These are phyloP conservation scores for Pterocles orientalis DNA, from an alignment of 2,113 vertebrate species.

Conservation along the genomic window DNA sequence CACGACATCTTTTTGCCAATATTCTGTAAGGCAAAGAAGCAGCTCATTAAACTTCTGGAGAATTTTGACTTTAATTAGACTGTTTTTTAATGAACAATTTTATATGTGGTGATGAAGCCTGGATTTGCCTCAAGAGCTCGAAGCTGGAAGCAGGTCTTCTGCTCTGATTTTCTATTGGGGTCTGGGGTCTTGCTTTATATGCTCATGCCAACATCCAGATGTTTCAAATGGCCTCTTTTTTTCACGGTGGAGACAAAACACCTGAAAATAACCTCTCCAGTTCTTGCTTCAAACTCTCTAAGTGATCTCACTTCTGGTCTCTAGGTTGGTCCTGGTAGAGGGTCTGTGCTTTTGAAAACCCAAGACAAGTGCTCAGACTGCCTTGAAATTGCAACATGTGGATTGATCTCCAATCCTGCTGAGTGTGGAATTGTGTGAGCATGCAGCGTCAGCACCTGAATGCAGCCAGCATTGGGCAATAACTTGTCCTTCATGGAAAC, in stretches of 20 bases:
- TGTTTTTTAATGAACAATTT: not conserved
- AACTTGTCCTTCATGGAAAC: not conserved
- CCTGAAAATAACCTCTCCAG: not conserved
- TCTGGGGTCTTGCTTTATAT: not conserved
- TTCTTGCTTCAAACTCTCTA: not conserved
- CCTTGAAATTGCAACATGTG: not conserved
- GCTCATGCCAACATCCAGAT: not conserved
- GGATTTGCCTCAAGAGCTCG: not conserved
- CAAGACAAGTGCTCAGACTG: not conserved
- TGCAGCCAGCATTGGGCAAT: not conserved
- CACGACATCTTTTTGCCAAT: conserved; percentile 99
- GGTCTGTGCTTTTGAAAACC: not conserved
- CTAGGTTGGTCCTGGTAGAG: not conserved
- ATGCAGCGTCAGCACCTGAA: not conserved
- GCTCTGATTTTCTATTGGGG: not conserved
- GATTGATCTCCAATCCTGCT: not conserved
- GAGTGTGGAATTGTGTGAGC: not conserved
- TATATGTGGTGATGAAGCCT: not conserved
- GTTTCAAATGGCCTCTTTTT: not conserved
- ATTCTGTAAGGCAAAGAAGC: conserved; percentile 82
- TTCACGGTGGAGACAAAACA: not conserved
- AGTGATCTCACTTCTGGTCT: not conserved
- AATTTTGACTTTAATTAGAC: not conserved
- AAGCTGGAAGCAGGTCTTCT: not conserved
- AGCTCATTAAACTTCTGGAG: not conserved